Evolutionary conservation across 2,888 invertebrate species (phyloP).

Genomic region (Cryptocheilus praepositus): DNA sequence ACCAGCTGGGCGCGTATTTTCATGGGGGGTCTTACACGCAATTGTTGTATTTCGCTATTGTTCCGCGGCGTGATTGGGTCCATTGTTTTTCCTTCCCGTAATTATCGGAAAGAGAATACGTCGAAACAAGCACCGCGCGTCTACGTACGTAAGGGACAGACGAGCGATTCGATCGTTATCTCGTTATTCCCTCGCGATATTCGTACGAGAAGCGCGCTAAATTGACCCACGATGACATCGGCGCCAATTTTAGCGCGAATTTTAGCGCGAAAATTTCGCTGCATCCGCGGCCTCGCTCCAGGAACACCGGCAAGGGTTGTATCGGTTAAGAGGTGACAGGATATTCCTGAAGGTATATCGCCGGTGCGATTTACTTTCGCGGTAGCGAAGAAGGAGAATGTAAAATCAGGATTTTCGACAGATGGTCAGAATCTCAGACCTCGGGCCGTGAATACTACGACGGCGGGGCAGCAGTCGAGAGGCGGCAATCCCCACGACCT

Average conservation of each 20-base stretch:
- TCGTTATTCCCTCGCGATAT: no score
- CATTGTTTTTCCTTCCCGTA: slow-evolving; percentile 71
- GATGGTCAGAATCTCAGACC: slow-evolving; percentile 72
- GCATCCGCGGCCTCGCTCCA: no score
- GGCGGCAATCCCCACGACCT: slow-evolving; percentile 55
- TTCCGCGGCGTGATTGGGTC: slow-evolving; percentile 70
- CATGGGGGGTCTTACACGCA: slow-evolving; percentile 74
- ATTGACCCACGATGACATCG: no score
- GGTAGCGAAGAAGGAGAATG: slow-evolving; percentile 57
- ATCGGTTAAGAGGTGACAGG: no score
- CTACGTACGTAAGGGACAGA: no score
- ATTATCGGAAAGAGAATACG: slow-evolving; percentile 59
- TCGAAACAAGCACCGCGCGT: neutral
- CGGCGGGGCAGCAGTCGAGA: slow-evolving; percentile 20
- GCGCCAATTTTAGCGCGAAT: no score
- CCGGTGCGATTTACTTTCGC: slow-evolving; percentile 56
- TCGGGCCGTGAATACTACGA: slow-evolving; percentile 63
- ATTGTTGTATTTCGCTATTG: slow-evolving; percentile 73
- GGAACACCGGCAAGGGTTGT: no score
- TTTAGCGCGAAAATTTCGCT: no score
- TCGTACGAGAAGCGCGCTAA: no score
- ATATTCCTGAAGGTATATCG: neutral
- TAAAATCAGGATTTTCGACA: slow-evolving; percentile 71
- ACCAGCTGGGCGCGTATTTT: slow-evolving; percentile 71
- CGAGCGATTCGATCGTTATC: no score